Percentiles rank a stretch among this genome's conserved stretches.
Evolutionary conservation across 2,113 vertebrate species (phyloP).

Genomic region (Acanthisitta chloris): DNA sequence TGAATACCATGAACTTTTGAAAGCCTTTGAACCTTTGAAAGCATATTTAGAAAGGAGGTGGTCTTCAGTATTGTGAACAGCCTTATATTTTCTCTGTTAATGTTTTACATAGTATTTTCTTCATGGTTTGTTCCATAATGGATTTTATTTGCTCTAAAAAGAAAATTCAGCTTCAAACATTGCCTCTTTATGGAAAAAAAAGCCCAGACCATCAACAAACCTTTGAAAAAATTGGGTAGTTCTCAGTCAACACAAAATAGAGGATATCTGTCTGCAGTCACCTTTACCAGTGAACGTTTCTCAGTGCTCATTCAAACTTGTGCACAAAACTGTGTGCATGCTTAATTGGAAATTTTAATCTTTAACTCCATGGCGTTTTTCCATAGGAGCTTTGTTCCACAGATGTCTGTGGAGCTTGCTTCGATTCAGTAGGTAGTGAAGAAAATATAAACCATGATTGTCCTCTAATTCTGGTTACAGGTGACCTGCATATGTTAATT

Average conservation of each 20-base stretch:
- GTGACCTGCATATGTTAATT: background rate
- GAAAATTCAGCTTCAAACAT: background rate
- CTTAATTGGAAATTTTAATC: background rate
- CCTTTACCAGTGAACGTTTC: background rate
- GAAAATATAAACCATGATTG: background rate
- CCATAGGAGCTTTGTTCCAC: background rate
- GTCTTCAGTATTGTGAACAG: background rate
- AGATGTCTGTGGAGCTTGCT: background rate
- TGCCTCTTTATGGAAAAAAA: background rate
- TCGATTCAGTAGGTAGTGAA: background rate
- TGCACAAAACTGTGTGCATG: background rate
- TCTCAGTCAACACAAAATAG: background rate
- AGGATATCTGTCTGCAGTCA: background rate
- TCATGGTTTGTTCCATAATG: background rate
- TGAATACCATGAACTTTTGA: conserved; percentile 7
- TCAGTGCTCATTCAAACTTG: background rate
- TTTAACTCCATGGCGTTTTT: background rate
- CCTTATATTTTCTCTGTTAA: background rate
- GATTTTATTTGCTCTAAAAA: background rate
- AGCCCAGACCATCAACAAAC: background rate
- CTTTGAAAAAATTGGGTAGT: background rate
- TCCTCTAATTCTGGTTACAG: background rate
- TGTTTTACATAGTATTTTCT: background rate
- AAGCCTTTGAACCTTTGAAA: too few relatives aligned
- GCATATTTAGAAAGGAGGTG: background rate